Evolutionary conservation across 2,797 vertebrate genomes (phyloP).

Genomic region (Pangasius larnaudii): DNA sequence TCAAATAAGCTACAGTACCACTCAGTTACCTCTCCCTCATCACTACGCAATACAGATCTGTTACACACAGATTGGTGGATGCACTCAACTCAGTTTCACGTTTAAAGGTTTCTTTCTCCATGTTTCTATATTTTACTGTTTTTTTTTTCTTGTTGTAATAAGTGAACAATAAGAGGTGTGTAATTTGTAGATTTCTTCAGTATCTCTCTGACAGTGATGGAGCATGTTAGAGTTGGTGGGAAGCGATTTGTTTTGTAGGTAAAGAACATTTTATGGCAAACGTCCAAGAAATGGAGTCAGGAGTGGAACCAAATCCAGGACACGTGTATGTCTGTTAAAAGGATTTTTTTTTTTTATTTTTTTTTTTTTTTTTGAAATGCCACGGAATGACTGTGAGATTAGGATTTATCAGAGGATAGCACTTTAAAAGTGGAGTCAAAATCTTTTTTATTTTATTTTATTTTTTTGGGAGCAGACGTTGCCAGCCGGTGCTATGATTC

Average conservation of each 20-base stretch:
- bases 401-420: conserved; percentile 52
- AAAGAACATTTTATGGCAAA: neutral
- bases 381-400: conserved; percentile 52
- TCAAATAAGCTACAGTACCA: conserved; percentile 81
- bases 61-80: conserved; percentile 60
- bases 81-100: conserved; percentile 57
- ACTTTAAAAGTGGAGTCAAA: conserved; percentile 50
- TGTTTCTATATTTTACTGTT: conserved; percentile 26
- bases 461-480: conserved; percentile 44
- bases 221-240: conserved; percentile 33
- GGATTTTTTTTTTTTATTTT: neutral
- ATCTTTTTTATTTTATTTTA: neutral
- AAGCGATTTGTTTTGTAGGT: neutral
- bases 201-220: conserved; percentile 34
- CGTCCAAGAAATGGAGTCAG: neutral
- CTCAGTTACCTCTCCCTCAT: conserved; percentile 80
- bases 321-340: conserved; percentile 6
- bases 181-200: neutral
- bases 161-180: conserved; percentile 23
- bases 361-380: conserved; percentile 25
- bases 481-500: conserved; percentile 57
- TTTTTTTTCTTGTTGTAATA: conserved; percentile 39
- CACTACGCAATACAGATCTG: conserved; percentile 79
- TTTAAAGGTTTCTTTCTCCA: conserved; percentile 21
- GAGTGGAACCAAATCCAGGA: conserved; percentile 43